Percentiles rank a stretch among this genome's conserved stretches.
phyloP scores from a whole-genome alignment of 2,797 vertebrate genomes.

The Tamandua tetradactyla region DNA sequence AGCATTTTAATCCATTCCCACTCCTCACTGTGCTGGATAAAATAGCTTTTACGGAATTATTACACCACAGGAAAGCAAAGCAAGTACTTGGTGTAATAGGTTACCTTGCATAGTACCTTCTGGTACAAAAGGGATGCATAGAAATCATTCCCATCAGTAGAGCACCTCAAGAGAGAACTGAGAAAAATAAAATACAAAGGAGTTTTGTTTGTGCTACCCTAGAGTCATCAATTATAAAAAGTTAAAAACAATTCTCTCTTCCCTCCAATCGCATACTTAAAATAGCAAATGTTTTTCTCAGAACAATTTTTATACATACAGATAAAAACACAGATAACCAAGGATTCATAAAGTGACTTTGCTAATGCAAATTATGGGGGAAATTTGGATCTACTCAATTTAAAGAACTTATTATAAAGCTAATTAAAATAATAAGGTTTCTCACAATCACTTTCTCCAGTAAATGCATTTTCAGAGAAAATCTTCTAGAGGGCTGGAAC shows the following conservation, averaged over 20 bases:
- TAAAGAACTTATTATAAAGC: constrained; percentile 56
- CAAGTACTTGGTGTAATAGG: constrained; percentile 44
- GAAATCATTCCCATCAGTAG: constrained; percentile 57
- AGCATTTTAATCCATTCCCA: constrained; percentile 50
- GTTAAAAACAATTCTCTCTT: constrained; percentile 68
- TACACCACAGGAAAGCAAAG: constrained; percentile 53
- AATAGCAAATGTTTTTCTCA: constrained; percentile 64
- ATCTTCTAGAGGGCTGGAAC: constrained; percentile 43
- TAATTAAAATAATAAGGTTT: constrained; percentile 52
- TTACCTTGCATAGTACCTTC: constrained; percentile 49
- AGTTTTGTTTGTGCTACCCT: constrained; percentile 67
- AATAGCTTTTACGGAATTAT: constrained; percentile 48
- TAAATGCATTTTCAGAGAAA: constrained; percentile 65
- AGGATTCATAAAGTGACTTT: constrained; percentile 69
- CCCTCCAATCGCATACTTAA: constrained; percentile 54
- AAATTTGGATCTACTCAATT: constrained; percentile 52
- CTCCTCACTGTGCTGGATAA: constrained; percentile 28
- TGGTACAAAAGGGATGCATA: constrained; percentile 45
- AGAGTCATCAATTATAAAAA: constrained; percentile 68
- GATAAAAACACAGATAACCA: constrained; percentile 67
- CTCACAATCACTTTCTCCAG: constrained; percentile 51
- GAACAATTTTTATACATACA: constrained; percentile 56
- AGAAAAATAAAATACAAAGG: constrained; percentile 56
- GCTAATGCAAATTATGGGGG: constrained; percentile 61
- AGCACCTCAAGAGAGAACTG: constrained; percentile 69